Evolutionary conservation across 2,113 vertebrate species (phyloP).

Genomic region (Buteo buteo): DNA sequence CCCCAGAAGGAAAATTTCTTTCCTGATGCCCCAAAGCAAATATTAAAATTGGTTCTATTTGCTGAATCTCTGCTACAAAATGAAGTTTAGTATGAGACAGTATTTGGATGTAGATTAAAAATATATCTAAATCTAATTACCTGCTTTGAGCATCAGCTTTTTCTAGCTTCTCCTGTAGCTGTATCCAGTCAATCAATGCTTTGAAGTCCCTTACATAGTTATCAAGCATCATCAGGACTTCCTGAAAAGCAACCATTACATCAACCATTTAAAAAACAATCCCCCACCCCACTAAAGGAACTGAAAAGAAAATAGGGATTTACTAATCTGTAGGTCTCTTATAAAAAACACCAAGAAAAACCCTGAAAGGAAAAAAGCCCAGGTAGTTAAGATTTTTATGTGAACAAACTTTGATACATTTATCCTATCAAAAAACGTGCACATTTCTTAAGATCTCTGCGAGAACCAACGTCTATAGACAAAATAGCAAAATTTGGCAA

Average conservation of each 20-base stretch:
- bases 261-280: neutral
- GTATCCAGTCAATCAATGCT: constrained; percentile 98
- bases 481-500: neutral
- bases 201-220: constrained; percentile 99
- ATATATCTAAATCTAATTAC: constrained; percentile 59
- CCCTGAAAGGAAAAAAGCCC: neutral
- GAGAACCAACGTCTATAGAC: neutral
- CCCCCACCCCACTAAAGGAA: neutral
- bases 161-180: constrained; percentile 97
- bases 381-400: neutral
- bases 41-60: neutral
- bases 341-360: neutral
- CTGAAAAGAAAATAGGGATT: neutral
- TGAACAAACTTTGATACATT: neutral
- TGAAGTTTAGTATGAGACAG: neutral
- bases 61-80: neutral
- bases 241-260: constrained; percentile 73
- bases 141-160: constrained; percentile 98
- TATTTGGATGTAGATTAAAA: neutral
- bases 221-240: constrained; percentile 98
- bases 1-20: neutral
- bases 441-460: neutral
- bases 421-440: neutral
- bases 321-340: neutral
- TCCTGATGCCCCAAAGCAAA: neutral